Evolutionary conservation across 2,797 vertebrate genomes (phyloP).

Genomic region (Chromobotia macracanthus): DNA sequence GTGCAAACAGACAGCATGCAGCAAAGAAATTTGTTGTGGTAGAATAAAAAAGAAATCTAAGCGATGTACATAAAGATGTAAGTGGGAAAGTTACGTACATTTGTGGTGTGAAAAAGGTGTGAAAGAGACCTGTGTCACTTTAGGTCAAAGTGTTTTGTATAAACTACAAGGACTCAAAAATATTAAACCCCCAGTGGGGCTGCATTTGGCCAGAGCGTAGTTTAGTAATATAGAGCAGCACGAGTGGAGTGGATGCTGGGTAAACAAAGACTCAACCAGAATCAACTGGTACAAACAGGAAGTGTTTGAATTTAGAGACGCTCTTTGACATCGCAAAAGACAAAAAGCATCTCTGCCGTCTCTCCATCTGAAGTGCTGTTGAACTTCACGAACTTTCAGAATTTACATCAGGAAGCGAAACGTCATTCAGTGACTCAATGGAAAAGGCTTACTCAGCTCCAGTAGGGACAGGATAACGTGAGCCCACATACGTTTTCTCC

Average conservation of each 20-base stretch:
- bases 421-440: conserved; percentile 30
- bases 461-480: conserved; percentile 17
- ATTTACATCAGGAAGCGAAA: conserved; percentile 25
- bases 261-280: conserved; percentile 5
- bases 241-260: background rate
- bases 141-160: background rate
- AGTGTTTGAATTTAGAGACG: background rate
- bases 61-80: no score
- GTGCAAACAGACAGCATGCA: no score
- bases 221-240: background rate
- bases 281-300: conserved; percentile 5
- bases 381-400: conserved; percentile 13
- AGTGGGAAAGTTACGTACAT: no score
- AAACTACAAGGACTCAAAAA: background rate
- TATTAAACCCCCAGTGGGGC: background rate
- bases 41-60: no score
- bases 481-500: conserved; percentile 36
- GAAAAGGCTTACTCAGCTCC: conserved; percentile 25
- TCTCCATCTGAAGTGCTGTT: background rate
- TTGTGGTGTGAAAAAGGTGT: background rate
- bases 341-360: background rate
- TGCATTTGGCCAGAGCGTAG: background rate
- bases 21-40: no score
- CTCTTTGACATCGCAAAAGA: background rate
- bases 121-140: background rate